Evolutionary conservation across 2,888 invertebrate genomes (phyloP), one percentile per base, ranked within the genome.

Genomic region (Linnaemya vulpina): DNA sequence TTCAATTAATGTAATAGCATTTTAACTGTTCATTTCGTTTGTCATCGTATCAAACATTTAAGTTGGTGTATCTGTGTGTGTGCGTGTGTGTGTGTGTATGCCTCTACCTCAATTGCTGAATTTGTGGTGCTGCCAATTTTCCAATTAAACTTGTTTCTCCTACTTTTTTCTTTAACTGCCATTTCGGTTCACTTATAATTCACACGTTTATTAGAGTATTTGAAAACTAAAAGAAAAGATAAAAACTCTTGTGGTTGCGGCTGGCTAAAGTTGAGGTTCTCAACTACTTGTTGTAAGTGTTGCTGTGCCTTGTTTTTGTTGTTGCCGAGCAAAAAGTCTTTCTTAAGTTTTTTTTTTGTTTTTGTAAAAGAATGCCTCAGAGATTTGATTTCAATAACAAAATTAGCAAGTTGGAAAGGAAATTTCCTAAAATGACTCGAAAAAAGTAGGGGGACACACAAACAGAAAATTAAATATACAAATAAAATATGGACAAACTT

Each of bases 1-100:
- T 80, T 84, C 76, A 84, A 84, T 84, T 84, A 84, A 80, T 80
- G 79, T 80, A 76, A 76, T 75, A 75, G 65, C 62, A 75, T 71
- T 84, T 84, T 71, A 79, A 71, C 71, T 80, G 84, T 76, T 84
- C 84, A 84, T 73, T 84, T 84, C 58, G 65, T 67, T 63, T 75
- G 75, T 58, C 75, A 75, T 65, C 55, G 46, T 46, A 40, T 35
- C 63, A 43, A 73, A 40, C 35, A 38, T 63, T 75, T 70, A 63
- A 53, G 38, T 53, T 20, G 20, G 11, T 10, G 35, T 35, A 7
- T 35, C 4, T 35, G 35, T 38, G 5, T 38, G 10, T 38, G 38
- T 38, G 10, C 1, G 38, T 3, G 40, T 65, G 20, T 62, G n/a
- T 58, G 11, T 15, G 1, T 51, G 55, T 25, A 17, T 60, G 17